phyloP scores from a whole-genome alignment of 2,113 vertebrate species.

The Tachycineta bicolor region DNA sequence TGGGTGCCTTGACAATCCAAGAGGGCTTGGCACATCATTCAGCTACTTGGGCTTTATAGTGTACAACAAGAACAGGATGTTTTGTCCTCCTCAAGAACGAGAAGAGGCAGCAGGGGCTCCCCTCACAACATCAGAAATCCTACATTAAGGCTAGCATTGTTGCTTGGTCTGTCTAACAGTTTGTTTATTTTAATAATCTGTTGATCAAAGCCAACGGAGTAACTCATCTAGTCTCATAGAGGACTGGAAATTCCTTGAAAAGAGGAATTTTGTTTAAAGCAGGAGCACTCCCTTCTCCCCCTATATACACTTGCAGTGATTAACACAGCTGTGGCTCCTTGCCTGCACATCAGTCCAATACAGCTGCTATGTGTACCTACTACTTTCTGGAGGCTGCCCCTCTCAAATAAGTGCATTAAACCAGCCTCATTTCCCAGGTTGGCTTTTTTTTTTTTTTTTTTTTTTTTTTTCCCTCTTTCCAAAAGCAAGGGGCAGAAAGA shows the following conservation, averaged over 20 bases:
- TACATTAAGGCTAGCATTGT: neutral
- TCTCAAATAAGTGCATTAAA: neutral
- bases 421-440: neutral
- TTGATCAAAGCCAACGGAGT: neutral
- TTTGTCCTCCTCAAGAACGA: neutral
- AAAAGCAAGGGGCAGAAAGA: neutral
- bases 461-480: neutral
- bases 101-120: neutral
- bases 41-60: neutral
- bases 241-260: neutral
- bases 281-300: neutral
- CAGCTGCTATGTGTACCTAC: neutral
- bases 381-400: neutral
- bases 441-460: too few relatives aligned
- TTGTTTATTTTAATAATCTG: neutral
- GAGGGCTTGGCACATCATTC: neutral
- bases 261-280: neutral
- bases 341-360: neutral
- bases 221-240: neutral
- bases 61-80: neutral
- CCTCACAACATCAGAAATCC: neutral
- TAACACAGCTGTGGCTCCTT: neutral
- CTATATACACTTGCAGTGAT: fast-evolving
- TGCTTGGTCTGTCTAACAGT: fast-evolving
- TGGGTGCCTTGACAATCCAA: neutral